Conservation (phyloP, 2,797 vertebrate genomes). For the Muscicapa comitata region DNA sequence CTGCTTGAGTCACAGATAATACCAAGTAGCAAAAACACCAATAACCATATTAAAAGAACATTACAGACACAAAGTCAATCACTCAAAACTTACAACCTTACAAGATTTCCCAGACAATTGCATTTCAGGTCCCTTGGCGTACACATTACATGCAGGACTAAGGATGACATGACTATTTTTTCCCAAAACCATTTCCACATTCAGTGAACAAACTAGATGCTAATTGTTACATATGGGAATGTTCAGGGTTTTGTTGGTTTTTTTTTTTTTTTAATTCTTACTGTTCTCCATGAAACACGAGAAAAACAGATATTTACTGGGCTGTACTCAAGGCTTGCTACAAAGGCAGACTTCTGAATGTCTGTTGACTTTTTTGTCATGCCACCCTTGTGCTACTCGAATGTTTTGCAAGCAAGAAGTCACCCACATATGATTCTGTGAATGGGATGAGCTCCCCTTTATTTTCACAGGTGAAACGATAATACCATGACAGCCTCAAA, state of each 20-base stretch:
- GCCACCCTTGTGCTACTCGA: fast-evolving
- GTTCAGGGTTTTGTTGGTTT: not conserved
- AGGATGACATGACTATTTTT: not conserved
- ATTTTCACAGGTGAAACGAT: not conserved
- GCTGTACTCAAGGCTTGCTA: not conserved
- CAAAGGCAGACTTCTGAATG: not conserved
- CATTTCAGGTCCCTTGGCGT: not conserved
- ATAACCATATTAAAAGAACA: not conserved
- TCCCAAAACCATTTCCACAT: not conserved
- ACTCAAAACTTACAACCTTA: not conserved
- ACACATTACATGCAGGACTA: not conserved
- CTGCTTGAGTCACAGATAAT: not conserved
- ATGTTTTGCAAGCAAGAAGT: not conserved
- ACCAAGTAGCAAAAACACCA: not conserved
- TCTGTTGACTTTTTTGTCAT: not conserved
- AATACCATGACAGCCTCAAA: not conserved
- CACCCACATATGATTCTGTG: not conserved
- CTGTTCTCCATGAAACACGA: not conserved
- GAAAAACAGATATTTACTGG: not conserved
- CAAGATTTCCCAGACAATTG: not conserved
- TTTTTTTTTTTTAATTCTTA: not conserved
- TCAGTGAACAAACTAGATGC: not conserved
- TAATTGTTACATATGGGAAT: not conserved
- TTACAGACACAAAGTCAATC: constrained; percentile 5
- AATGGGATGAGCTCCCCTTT: not conserved